Percentiles rank a stretch among this genome's conserved stretches.
phyloP scores from a whole-genome alignment of 2,113 vertebrate genomes.

The Xenopus laevis region DNA sequence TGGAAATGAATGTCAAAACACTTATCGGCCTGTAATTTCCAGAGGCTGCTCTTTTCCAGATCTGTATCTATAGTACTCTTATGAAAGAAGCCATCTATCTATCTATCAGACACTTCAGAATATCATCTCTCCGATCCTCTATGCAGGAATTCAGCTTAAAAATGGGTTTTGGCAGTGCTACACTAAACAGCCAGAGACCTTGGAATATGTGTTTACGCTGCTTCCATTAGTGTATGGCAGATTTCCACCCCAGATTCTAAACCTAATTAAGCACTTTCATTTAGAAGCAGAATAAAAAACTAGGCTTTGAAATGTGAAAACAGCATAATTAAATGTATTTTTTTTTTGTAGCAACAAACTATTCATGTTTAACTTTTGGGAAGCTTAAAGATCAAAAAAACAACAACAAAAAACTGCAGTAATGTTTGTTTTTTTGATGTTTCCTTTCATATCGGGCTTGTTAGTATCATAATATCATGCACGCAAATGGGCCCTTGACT shows the following conservation, averaged over 20 bases:
- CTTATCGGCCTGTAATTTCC: slow-evolving; percentile 5
- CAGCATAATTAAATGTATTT: too few species aligned
- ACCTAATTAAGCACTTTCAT: slow-evolving; percentile 3
- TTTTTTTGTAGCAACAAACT: too few species aligned
- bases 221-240: slow-evolving; percentile 17
- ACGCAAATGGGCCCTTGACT: too few species aligned
- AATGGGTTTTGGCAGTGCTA: not conserved
- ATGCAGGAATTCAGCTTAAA: not conserved
- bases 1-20: not conserved
- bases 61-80: slow-evolving; percentile 5
- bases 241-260: slow-evolving; percentile 11
- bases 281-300: not conserved
- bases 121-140: not conserved
- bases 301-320: too few species aligned
- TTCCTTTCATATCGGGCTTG: too few species aligned
- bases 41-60: slow-evolving; percentile 4
- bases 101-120: not conserved
- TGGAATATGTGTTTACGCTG: not conserved
- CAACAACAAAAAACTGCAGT: too few species aligned
- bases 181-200: not conserved
- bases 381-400: too few species aligned
- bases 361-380: too few species aligned
- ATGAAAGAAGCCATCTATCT: slow-evolving; percentile 11
- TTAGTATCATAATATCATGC: too few species aligned
- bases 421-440: too few species aligned